These are phyloP conservation scores for Phalacrocorax brasilianus DNA, from an alignment of 2,113 vertebrate genomes.

Conservation along the genomic window DNA sequence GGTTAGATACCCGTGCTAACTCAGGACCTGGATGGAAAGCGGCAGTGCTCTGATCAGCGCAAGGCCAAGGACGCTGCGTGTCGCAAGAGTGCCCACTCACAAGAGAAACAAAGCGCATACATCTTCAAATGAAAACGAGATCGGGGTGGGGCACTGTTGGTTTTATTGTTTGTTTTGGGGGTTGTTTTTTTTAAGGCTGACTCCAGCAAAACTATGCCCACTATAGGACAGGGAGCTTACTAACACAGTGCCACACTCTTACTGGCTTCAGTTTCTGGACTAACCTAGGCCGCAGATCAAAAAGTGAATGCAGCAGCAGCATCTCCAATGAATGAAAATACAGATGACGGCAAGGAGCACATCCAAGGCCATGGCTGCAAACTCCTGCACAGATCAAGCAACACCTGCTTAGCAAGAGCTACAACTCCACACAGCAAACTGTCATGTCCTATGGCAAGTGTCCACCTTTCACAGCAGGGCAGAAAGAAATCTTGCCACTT, in stretches of 20 bases:
- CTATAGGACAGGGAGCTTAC: neutral
- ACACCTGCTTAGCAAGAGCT: neutral
- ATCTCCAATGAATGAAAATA: neutral
- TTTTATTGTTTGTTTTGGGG: neutral
- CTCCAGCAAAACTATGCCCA: neutral
- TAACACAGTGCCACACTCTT: neutral
- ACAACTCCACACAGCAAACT: neutral
- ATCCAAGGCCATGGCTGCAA: neutral
- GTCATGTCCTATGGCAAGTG: neutral
- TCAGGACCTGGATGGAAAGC: neutral
- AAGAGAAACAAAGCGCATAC: neutral
- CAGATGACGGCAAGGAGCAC: neutral
- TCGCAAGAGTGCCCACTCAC: neutral
- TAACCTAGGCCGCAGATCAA: neutral
- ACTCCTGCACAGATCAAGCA: neutral
- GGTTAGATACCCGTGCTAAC: neutral
- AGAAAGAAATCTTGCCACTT: neutral
- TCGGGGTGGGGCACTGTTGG: fast-evolving
- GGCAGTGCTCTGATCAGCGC: neutral
- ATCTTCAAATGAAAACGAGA: neutral
- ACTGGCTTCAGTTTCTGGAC: neutral
- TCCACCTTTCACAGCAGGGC: neutral
- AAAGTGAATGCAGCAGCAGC: neutral
- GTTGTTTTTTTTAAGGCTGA: neutral
- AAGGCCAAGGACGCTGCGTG: neutral